Conservation (phyloP, 2,888 invertebrate species). For the Andrena hattorfiana region DNA sequence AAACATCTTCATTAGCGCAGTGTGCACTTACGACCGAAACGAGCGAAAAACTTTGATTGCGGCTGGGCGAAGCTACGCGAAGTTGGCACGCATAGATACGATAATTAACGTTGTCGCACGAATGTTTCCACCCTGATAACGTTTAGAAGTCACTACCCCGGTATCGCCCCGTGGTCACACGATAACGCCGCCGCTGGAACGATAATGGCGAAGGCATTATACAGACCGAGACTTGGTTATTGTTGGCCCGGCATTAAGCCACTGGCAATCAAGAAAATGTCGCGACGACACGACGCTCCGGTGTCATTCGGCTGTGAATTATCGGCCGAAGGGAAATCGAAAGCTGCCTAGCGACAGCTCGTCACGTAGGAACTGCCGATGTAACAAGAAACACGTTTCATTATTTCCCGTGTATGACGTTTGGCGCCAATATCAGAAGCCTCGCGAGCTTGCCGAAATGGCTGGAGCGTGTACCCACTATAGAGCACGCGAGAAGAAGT, state of each 20-base stretch:
- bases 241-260: slow-evolving; percentile 44
- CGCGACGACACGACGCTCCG: neutral
- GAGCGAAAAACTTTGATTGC: slow-evolving; percentile 28
- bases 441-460: neutral
- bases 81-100: slow-evolving; percentile 27
- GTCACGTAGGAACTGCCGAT: neutral
- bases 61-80: slow-evolving; percentile 20
- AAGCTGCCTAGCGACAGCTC: neutral
- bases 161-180: slow-evolving; percentile 42
- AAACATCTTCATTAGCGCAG: neutral
- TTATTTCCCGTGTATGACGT: neutral
- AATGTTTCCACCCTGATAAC: slow-evolving; percentile 43
- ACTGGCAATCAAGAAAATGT: slow-evolving; percentile 51
- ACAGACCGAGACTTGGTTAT: slow-evolving; percentile 41
- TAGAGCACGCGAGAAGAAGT: too few species aligned
- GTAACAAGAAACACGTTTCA: neutral
- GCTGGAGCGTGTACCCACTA: neutral
- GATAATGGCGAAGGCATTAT: slow-evolving; percentile 42
- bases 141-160: slow-evolving; percentile 35
- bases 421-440: neutral
- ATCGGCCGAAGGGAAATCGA: neutral
- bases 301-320: slow-evolving; percentile 13
- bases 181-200: slow-evolving; percentile 45
- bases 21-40: neutral
- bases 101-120: slow-evolving; percentile 45